A percentile compares a stretch with the other conserved stretches of the same genome.
phyloP scores from a whole-genome alignment of 2,113 vertebrate species.

The Mixornis gularis region DNA sequence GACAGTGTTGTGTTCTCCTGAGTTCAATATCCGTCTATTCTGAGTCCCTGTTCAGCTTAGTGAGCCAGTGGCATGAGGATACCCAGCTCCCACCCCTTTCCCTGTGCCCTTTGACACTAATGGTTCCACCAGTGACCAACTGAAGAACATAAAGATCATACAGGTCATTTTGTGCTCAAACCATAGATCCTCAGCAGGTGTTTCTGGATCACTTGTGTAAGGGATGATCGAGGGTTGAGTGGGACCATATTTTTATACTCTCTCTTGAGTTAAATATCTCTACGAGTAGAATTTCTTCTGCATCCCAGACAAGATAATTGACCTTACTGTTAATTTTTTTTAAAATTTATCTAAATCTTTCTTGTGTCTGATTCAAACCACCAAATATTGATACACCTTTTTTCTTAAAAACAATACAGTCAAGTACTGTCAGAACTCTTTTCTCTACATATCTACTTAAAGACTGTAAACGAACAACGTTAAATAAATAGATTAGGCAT shows the following conservation, averaged over 20 bases:
- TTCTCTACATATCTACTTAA: background rate
- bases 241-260: background rate
- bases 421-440: background rate
- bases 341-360: background rate
- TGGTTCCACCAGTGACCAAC: background rate
- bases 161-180: background rate
- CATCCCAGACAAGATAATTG: background rate
- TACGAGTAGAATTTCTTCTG: background rate
- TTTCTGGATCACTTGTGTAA: background rate
- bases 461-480: background rate
- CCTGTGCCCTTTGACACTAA: background rate
- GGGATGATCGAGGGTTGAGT: background rate
- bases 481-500: background rate
- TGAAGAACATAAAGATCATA: background rate
- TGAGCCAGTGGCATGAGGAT: background rate
- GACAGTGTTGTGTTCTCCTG: background rate
- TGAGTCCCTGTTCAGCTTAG: background rate
- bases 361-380: background rate
- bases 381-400: background rate
- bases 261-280: background rate
- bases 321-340: background rate
- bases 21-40: background rate
- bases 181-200: background rate
- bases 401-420: background rate
- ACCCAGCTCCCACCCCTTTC: background rate